Base-by-base conservation (phyloP, 2,888 invertebrate species). In the Pycnomerus fuliginosus region DNA sequence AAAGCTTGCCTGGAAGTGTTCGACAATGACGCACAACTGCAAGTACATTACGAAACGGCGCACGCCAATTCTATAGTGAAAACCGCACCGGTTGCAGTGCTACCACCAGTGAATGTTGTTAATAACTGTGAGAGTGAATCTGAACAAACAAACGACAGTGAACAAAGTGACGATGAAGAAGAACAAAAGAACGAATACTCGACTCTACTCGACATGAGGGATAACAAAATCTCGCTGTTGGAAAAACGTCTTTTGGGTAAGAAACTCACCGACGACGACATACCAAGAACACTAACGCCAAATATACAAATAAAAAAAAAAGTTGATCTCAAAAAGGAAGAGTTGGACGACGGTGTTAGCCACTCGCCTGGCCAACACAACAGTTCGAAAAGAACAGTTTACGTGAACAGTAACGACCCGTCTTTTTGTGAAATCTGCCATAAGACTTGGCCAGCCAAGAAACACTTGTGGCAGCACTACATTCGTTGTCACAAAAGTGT, bases 381-480 rank as follows among this genome's bases (percentile, higher is more conserved):
- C 38, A 61, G 62, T 24, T 68, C 71, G 1, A 73, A 73, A 49
- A 67, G 78, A 1, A 78, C 77, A 3, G 78, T 78, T 1, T 78
- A 78, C 51, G 77, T 77, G 5, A 77, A 78, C 52, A 73, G 73
- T 30, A 69, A 71, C 44, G 70, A 68, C 34, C 71, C 73, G 0
- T 70, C 72, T 3, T 58, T 67, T 13, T 75, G 80, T 51, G 79
- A 79, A 53, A 76, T 80, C n/a, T 80, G 80, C 50, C 73, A 75
- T 3, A 80, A 80, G 56, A 75, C 75, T 5, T 80, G 79, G 79
- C 79, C 79, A 1, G 79, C 78, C 0, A 79, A 79, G 50, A 79
- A 79, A 51, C 79, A 80, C 53, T 64, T 80, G 0, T 80, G 80
- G 80, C 80, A 80, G 55, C 80, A 80, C 61, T 68, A 79, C 35